These are phyloP conservation scores for Ctenicera cuprea DNA, from an alignment of 2,888 invertebrate species.

Conservation along the genomic window DNA sequence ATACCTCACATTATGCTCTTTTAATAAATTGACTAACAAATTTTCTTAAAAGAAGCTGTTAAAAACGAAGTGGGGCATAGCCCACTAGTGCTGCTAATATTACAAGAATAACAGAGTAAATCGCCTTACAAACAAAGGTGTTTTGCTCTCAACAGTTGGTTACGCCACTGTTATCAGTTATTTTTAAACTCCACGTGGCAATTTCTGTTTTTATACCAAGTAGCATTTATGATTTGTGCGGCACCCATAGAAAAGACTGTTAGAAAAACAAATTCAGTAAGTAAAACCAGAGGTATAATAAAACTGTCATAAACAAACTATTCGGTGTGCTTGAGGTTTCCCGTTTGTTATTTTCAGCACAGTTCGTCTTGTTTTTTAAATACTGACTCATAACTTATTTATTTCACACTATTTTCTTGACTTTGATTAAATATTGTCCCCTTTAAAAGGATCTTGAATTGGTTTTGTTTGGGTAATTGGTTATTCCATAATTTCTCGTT, in stretches of 20 bases:
- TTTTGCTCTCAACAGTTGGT: too few species aligned
- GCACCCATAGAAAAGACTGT: slow-evolving; percentile 2
- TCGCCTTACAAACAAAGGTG: too few species aligned
- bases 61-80: too few species aligned
- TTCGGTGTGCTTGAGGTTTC: slow-evolving; percentile 33
- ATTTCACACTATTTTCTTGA: not conserved
- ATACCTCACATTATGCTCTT: too few species aligned
- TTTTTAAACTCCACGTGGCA: not conserved
- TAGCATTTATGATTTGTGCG: slow-evolving; percentile 40
- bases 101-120: too few species aligned
- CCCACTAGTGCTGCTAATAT: too few species aligned
- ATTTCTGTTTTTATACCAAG: not conserved
- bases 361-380: slow-evolving; percentile 26
- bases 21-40: too few species aligned
- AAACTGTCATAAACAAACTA: slow-evolving; percentile 48
- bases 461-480: not conserved
- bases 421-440: too few species aligned
- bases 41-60: too few species aligned
- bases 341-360: slow-evolving; percentile 38
- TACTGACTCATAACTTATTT: not conserved
- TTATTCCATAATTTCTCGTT: not conserved
- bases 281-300: slow-evolving; percentile 47
- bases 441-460: too few species aligned
- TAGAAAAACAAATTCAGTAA: slow-evolving; percentile 38
- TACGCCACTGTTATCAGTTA: not conserved